phyloP scores from a whole-genome alignment of 2,888 invertebrate genomes.

The Aricia artaxerxes region DNA sequence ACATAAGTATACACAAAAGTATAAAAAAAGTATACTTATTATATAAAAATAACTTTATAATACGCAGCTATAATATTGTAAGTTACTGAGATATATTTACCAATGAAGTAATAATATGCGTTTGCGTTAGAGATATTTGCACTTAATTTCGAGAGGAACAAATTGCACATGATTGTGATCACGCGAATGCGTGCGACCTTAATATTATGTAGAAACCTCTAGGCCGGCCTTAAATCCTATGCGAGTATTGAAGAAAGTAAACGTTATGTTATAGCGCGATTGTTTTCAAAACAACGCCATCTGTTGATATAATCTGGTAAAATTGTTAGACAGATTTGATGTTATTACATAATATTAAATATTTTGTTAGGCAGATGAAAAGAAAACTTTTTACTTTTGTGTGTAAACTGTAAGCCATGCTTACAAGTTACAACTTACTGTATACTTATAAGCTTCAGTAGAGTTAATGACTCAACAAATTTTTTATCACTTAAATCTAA shows the following conservation, averaged over 20 bases:
- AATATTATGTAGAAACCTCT: constrained; percentile 34
- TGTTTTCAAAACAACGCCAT: neutral
- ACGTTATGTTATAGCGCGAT: neutral
- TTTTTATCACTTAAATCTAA: too few species aligned
- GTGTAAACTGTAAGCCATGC: too few species aligned
- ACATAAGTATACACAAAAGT: too few species aligned
- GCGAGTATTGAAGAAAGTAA: neutral
- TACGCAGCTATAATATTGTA: too few species aligned
- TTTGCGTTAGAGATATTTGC: constrained; percentile 14
- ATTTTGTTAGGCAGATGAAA: too few species aligned
- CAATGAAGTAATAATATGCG: neutral
- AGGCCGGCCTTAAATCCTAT: constrained; percentile 16
- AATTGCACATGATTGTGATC: constrained; percentile 33
- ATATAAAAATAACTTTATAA: too few species aligned
- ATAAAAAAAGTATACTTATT: too few species aligned
- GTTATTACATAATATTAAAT: too few species aligned
- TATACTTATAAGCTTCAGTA: too few species aligned
- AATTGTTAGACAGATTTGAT: neutral
- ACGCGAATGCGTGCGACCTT: constrained; percentile 38
- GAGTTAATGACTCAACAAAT: too few species aligned
- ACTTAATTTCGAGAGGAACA: constrained; percentile 29
- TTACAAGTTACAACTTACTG: too few species aligned
- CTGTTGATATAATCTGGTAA: neutral
- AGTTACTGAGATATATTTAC: neutral
- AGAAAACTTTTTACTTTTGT: too few species aligned